Conservation (phyloP, 1,140 invertebrate species). For the Diabrotica virgifera region DNA sequence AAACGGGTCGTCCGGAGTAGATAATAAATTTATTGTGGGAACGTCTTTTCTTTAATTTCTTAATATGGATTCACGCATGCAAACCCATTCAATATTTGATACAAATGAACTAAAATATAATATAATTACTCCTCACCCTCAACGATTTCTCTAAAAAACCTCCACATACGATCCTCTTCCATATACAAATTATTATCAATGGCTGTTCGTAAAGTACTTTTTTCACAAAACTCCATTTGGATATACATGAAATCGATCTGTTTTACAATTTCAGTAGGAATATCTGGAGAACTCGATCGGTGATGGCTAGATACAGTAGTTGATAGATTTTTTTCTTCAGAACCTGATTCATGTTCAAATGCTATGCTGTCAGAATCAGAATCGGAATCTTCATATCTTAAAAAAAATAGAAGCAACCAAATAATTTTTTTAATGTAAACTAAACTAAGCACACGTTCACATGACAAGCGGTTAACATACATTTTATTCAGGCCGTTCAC, state of each 20-base stretch:
- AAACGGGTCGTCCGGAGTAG: too few species aligned
- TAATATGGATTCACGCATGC: too few species aligned
- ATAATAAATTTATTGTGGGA: too few species aligned
- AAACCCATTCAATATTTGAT: too few species aligned
- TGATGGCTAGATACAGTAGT: not conserved
- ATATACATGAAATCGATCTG: constrained; percentile 79
- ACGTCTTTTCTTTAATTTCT: too few species aligned
- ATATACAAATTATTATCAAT: constrained; percentile 82
- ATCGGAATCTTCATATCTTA: constrained; percentile 22
- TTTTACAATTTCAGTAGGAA: constrained; percentile 25
- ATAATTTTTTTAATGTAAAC: too few species aligned
- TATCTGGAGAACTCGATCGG: not conserved
- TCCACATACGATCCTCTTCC: constrained; percentile 80
- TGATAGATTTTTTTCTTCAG: constrained; percentile 25
- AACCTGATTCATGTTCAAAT: constrained; percentile 52
- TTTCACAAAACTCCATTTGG: constrained; percentile 90
- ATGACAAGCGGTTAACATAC: too few species aligned
- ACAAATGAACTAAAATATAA: not conserved
- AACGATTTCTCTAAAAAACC: constrained; percentile 89
- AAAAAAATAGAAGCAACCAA: not conserved
- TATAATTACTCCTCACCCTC: constrained; percentile 60
- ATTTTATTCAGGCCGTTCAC: too few species aligned
- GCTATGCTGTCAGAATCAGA: constrained; percentile 50
- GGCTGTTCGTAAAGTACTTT: constrained; percentile 76
- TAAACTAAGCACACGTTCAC: too few species aligned